Conservation (phyloP, 1,140 invertebrate species). For the Pteromalus puparum region DNA sequence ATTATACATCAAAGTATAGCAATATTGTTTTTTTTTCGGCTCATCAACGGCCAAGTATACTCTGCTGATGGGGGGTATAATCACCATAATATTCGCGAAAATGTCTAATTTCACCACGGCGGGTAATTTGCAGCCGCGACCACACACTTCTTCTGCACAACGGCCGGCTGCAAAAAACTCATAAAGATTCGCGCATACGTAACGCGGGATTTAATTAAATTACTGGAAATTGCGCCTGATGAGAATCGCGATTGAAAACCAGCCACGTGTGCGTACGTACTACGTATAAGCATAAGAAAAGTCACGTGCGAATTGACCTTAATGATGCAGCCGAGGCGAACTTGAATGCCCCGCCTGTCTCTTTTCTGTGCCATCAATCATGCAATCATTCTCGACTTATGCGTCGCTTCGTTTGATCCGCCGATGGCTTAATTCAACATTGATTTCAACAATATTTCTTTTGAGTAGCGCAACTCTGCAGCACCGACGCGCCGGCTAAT, state of each 20-base stretch:
- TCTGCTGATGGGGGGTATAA: background rate
- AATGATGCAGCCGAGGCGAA: conserved; percentile 34
- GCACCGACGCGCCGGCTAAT: background rate
- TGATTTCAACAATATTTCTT: conserved; percentile 58
- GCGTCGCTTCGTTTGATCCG: conserved; percentile 53
- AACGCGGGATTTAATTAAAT: conserved; percentile 40
- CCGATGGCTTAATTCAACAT: conserved; percentile 65
- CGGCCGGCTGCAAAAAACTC: background rate
- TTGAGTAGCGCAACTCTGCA: background rate
- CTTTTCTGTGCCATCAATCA: conserved; percentile 42
- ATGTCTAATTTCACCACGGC: conserved; percentile 29
- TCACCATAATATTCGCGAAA: background rate
- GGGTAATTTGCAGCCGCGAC: background rate
- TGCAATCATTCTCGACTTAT: conserved; percentile 46
- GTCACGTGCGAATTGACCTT: conserved; percentile 42
- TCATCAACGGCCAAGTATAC: background rate
- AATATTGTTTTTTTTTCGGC: background rate
- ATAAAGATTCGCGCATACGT: conserved; percentile 2
- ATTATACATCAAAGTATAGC: background rate
- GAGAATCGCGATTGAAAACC: conserved; percentile 39
- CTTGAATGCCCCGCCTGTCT: conserved; percentile 24
- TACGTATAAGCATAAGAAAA: conserved; percentile 29
- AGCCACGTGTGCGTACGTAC: conserved; percentile 2
- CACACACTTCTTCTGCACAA: background rate
- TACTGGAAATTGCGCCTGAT: conserved; percentile 32